Percentiles rank a stretch among this genome's conserved stretches.
Conservation (phyloP, 1,140 invertebrate genomes). For the Mesaphorura yosii region DNA sequence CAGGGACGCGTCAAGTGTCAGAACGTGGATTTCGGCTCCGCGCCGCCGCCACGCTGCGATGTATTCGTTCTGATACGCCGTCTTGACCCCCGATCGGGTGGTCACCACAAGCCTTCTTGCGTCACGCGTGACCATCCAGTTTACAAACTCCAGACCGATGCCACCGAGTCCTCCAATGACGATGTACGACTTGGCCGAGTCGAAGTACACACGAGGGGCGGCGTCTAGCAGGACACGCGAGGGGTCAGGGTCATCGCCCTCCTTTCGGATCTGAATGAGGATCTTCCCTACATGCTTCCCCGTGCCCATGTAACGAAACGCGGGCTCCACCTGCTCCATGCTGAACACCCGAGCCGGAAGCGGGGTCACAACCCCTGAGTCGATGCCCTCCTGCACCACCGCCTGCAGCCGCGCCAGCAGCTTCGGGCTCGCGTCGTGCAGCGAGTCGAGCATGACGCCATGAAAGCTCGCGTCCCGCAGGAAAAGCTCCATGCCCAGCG, state of each 20-base stretch:
- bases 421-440: not conserved
- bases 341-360: constrained; percentile 48
- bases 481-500: constrained; percentile 39
- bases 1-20: constrained; percentile 36
- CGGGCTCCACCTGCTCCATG: constrained; percentile 49
- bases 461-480: constrained; percentile 26
- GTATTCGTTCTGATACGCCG: constrained; percentile 74
- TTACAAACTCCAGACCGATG: constrained; percentile 68
- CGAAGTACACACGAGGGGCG: constrained; percentile 39
- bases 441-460: constrained; percentile 37
- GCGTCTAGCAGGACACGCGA: constrained; percentile 45
- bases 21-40: constrained; percentile 56
- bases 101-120: constrained; percentile 72
- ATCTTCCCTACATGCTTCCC: constrained; percentile 84
- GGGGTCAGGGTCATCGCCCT: constrained; percentile 20
- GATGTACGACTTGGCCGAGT: constrained; percentile 37
- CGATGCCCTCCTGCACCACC: constrained; percentile 50
- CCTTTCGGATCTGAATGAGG: constrained; percentile 34
- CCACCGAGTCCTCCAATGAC: constrained; percentile 49
- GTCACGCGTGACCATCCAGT: constrained; percentile 78
- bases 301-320: constrained; percentile 62
- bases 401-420: constrained; percentile 35
- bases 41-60: constrained; percentile 59
- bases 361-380: constrained; percentile 51
- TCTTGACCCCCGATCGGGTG: constrained; percentile 71